Conservation (phyloP, 1,140 invertebrate genomes). For the Pinna nobilis region DNA sequence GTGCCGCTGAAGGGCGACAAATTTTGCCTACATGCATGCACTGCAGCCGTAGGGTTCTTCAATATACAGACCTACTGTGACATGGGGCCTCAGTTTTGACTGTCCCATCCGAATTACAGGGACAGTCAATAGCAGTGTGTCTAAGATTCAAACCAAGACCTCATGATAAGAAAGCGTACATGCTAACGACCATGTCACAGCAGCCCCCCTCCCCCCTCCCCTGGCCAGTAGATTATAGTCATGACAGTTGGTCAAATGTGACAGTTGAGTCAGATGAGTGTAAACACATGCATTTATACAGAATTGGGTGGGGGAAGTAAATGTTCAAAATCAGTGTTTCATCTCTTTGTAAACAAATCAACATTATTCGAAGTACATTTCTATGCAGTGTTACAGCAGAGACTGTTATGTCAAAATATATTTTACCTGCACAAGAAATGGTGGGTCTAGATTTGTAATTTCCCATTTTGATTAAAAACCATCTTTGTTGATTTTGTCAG, state of each 20-base stretch:
- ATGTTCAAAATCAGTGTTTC: background rate
- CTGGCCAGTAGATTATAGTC: background rate
- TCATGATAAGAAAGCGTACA: too few species aligned
- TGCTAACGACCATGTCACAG: too few species aligned
- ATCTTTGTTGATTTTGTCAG: background rate
- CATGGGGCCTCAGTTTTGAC: too few species aligned
- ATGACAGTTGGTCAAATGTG: background rate
- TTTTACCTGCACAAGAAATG: conserved; percentile 72
- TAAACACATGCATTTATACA: background rate
- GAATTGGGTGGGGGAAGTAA: background rate
- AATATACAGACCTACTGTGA: too few species aligned
- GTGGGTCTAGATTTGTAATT: conserved; percentile 73
- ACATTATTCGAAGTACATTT: background rate
- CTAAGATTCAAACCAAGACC: background rate
- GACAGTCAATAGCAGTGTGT: too few species aligned
- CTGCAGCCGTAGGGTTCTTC: too few species aligned
- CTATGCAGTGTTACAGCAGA: background rate
- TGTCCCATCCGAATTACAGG: too few species aligned
- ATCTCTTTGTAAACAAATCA: background rate
- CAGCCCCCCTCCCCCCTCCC: too few species aligned
- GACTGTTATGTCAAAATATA: conserved; percentile 9
- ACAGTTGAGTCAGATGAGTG: background rate
- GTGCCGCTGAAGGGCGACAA: too few species aligned
- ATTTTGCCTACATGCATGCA: too few species aligned
- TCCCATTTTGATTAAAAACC: conserved; percentile 60